Percentiles rank a stretch among this genome's conserved stretches.
Evolutionary conservation across 2,888 invertebrate species (phyloP).

Genomic region (Chouioia cunea): DNA sequence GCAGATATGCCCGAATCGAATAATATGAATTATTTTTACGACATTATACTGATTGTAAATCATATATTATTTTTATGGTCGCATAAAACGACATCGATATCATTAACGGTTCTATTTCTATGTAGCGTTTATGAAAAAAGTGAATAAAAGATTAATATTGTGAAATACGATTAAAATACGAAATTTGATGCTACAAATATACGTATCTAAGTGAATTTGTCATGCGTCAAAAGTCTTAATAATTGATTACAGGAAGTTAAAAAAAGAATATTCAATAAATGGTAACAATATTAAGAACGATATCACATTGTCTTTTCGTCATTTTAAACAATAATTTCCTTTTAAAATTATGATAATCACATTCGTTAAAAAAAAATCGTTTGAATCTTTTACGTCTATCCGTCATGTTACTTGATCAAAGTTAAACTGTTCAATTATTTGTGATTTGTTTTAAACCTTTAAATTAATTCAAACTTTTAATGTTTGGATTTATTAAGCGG

Average conservation of each 20-base stretch:
- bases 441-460: too few species aligned
- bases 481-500: too few species aligned
- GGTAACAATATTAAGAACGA: slow-evolving; percentile 35
- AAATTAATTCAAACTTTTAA: too few species aligned
- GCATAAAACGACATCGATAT: slow-evolving; percentile 17
- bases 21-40: slow-evolving; percentile 19
- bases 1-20: slow-evolving; percentile 10
- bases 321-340: too few species aligned
- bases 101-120: slow-evolving; percentile 28
- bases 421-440: too few species aligned
- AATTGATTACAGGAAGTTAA: slow-evolving; percentile 34
- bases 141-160: slow-evolving; percentile 17
- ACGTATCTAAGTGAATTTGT: slow-evolving; percentile 41
- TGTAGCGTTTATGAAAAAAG: slow-evolving; percentile 30
- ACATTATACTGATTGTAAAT: slow-evolving; percentile 13
- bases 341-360: too few species aligned
- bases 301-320: background rate
- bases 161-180: slow-evolving; percentile 28
- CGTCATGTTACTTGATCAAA: too few species aligned
- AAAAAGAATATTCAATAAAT: slow-evolving; percentile 42
- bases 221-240: slow-evolving; percentile 37
- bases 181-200: slow-evolving; percentile 38
- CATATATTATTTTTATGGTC: slow-evolving; percentile 34
- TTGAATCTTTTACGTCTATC: too few species aligned
- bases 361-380: too few species aligned